Evolutionary conservation across 2,888 invertebrate species (phyloP).

Genomic region (Nebria salina): DNA sequence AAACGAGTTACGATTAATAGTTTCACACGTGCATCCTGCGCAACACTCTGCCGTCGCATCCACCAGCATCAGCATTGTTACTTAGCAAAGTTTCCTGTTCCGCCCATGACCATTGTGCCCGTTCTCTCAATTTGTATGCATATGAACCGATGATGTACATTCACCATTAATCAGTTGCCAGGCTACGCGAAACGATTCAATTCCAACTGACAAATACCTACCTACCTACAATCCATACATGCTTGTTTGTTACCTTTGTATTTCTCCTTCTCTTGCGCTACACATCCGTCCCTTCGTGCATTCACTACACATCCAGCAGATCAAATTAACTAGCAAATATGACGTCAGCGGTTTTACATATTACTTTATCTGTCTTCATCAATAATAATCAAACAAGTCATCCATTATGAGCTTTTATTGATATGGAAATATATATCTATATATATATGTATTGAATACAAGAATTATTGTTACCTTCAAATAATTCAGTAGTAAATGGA

Average conservation of each 20-base stretch:
- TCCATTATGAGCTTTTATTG: not conserved
- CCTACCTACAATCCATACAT: conserved; percentile 6
- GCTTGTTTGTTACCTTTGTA: not conserved
- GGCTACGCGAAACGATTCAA: conserved; percentile 45
- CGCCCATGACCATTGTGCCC: conserved; percentile 39
- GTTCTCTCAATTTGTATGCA: conserved; percentile 47
- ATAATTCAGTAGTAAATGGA: too few relatives aligned
- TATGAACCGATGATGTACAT: conserved; percentile 46
- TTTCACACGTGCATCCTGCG: conserved; percentile 54
- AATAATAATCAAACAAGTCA: not conserved
- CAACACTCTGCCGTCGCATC: conserved; percentile 9
- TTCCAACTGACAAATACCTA: conserved; percentile 44
- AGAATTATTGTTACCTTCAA: too few relatives aligned
- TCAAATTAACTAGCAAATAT: too few relatives aligned
- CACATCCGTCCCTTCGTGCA: not conserved
- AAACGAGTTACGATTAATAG: conserved; percentile 56
- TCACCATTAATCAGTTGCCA: conserved; percentile 44
- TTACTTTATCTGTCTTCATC: not conserved
- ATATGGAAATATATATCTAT: not conserved
- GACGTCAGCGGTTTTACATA: not conserved
- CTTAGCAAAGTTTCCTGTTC: conserved; percentile 47
- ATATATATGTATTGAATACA: not conserved
- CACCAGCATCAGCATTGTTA: not conserved
- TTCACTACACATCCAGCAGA: not conserved
- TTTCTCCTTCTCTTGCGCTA: not conserved